phyloP scores from a whole-genome alignment of 2,888 invertebrate genomes.

The Drosophila bunnanda region DNA sequence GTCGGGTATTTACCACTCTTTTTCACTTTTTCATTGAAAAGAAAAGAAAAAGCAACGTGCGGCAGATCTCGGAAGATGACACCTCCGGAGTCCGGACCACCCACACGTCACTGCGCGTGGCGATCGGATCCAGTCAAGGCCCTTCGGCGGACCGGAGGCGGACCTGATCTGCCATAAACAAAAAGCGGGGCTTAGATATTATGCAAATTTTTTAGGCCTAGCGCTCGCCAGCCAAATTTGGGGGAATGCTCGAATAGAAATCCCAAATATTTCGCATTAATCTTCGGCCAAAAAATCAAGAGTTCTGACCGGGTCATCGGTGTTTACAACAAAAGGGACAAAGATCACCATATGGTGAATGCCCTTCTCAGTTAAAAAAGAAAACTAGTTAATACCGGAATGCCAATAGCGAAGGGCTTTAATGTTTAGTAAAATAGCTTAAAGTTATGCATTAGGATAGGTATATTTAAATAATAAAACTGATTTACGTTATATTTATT shows the following conservation, averaged over 20 bases:
- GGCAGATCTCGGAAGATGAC: conserved; percentile 2
- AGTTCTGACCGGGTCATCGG: conserved; percentile 1
- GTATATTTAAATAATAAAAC: conserved; percentile 4
- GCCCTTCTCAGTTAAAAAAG: neutral
- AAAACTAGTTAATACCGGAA: conserved; percentile 3
- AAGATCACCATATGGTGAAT: neutral
- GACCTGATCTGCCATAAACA: conserved; percentile 24
- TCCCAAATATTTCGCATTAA: conserved; percentile 28
- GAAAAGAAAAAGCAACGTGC: conserved; percentile 6
- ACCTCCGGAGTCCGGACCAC: conserved; percentile 12
- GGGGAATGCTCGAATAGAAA: conserved; percentile 26
- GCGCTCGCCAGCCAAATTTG: conserved; percentile 5
- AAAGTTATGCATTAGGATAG: neutral
- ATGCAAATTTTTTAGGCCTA: conserved; percentile 42
- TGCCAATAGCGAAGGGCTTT: neutral
- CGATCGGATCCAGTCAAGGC: conserved; percentile 25
- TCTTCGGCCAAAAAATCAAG: conserved; percentile 13
- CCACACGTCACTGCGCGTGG: conserved; percentile 13
- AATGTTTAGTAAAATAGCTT: neutral
- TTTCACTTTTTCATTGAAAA: conserved; percentile 1
- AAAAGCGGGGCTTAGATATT: conserved; percentile 2
- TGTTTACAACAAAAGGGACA: neutral
- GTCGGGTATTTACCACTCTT: conserved; percentile 10
- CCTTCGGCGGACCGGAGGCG: conserved; percentile 25
- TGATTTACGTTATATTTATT: conserved; percentile 5